Base-by-base conservation (phyloP, 2,888 invertebrate species). In the Malthinus flaveolus region DNA sequence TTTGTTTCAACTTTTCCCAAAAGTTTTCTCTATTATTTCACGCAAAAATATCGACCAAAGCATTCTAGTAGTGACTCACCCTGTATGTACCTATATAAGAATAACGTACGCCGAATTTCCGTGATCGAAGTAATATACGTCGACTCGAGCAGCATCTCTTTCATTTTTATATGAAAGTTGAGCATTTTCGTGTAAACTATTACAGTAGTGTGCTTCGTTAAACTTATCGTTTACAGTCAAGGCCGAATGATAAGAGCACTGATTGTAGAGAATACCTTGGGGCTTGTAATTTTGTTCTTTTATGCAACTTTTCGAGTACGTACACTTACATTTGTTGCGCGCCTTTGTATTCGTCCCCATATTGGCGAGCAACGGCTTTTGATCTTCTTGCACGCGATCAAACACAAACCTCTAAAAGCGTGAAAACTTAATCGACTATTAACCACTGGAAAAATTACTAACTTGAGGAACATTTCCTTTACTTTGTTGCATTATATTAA, bases 61-160 rank as follows among this genome's bases (percentile, higher is more conserved):
- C n/a, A n/a, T n/a, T n/a, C n/a, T n/a, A n/a, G n/a, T n/a, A n/a
- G n/a, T n/a, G n/a, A n/a, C n/a, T n/a, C n/a, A n/a, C n/a, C n/a
- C n/a, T n/a, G n/a, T n/a, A n/a, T n/a, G n/a, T n/a, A n/a, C n/a
- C n/a, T n/a, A n/a, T n/a, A 23, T 23, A 23, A 23, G 3, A 23
- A 23, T 23, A 23, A 57, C 76, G 73, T 74, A 84, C 82, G 84
- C 83, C 1, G 85, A 81, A 69, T 85, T 85, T 45, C 87, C 87
- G 68, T 87, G 87, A 70, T 88, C 87, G 65, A 88, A 88, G 61
- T 86, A 86, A 73, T 88, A 88, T 45, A 87, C 82, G 61, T 87
- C 87, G 7, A 86, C 83, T 68, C 79, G 79, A 15, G 72, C 71
- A 1, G 64, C 33, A 42, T 48, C 35, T 10, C 51, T 45, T 7